Evolutionary conservation across 2,113 vertebrate species (phyloP).

Genomic region (Chaetops frenatus): DNA sequence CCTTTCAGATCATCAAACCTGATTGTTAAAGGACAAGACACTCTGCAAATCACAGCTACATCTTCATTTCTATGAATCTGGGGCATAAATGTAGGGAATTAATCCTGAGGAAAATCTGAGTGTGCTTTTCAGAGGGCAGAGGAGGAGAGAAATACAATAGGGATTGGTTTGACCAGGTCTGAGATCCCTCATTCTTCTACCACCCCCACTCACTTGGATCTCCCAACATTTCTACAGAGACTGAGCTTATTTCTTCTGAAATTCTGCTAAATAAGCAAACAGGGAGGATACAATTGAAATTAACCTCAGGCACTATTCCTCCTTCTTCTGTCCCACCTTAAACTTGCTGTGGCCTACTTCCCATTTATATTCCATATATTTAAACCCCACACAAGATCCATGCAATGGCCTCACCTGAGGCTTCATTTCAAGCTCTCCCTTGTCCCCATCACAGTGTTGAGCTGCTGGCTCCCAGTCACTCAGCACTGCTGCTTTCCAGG

Average conservation of each 20-base stretch:
- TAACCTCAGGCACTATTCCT: neutral
- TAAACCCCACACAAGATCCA: neutral
- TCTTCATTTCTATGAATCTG: neutral
- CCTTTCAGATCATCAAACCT: neutral
- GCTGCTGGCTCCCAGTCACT: neutral
- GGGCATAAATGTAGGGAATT: neutral
- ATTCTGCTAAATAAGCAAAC: neutral
- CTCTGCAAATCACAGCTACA: neutral
- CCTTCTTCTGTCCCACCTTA: neutral
- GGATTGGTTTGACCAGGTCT: neutral
- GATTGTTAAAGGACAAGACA: neutral
- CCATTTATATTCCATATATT: neutral
- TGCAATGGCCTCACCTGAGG: neutral
- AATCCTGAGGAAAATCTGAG: neutral
- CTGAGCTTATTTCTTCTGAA: neutral
- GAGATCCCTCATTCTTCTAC: neutral
- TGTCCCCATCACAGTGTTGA: neutral
- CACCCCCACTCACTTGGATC: neutral
- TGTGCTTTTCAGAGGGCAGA: neutral
- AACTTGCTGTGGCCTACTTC: accelerated
- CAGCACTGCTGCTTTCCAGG: neutral
- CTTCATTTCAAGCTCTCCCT: neutral
- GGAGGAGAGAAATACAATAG: neutral
- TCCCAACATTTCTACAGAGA: neutral
- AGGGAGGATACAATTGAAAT: neutral